Evolutionary conservation across 2,113 vertebrate genomes (phyloP).

Genomic region (Ceyx melanurus): DNA sequence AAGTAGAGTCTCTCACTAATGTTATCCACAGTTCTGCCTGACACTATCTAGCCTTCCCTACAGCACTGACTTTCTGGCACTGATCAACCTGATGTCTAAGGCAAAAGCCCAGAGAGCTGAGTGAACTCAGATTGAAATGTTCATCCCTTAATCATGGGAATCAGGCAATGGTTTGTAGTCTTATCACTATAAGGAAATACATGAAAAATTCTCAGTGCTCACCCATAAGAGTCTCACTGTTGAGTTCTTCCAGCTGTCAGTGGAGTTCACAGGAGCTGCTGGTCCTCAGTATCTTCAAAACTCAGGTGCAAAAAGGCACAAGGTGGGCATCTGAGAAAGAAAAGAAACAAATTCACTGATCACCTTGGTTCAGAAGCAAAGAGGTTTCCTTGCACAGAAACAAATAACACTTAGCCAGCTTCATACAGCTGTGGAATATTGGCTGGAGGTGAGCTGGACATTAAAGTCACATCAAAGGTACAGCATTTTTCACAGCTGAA

Average conservation of each 20-base stretch:
- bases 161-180: not conserved
- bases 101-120: not conserved
- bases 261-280: not conserved
- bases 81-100: fast-evolving
- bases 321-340: not conserved
- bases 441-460: no score
- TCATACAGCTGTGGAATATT: not conserved
- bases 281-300: not conserved
- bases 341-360: not conserved
- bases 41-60: not conserved
- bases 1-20: not conserved
- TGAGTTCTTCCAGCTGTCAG: not conserved
- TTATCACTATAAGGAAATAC: not conserved
- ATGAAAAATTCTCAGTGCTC: not conserved
- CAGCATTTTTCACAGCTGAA: no score
- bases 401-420: not conserved
- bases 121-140: not conserved
- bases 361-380: not conserved
- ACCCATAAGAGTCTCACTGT: not conserved
- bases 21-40: not conserved
- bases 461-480: no score
- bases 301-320: not conserved
- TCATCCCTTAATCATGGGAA: not conserved
- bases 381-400: not conserved
- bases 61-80: not conserved